These are phyloP conservation scores for Nyctibius grandis DNA, from an alignment of 2,797 vertebrate species.

Conservation along the genomic window DNA sequence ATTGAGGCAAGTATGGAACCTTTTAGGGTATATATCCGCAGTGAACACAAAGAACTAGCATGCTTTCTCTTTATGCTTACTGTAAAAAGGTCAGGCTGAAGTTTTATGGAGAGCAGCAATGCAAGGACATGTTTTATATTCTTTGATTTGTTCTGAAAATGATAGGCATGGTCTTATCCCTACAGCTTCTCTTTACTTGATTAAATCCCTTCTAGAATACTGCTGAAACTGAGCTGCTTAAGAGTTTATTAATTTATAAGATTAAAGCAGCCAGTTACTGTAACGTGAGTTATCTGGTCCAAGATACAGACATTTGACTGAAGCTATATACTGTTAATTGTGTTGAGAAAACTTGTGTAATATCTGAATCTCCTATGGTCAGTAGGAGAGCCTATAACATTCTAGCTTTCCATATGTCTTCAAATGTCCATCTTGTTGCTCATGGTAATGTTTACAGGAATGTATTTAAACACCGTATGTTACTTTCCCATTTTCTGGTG, in stretches of 20 bases:
- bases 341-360: neutral
- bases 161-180: neutral
- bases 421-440: neutral
- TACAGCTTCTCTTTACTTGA: neutral
- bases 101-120: neutral
- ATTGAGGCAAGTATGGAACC: conserved; percentile 73
- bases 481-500: neutral
- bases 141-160: neutral
- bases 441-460: neutral
- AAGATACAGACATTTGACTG: neutral
- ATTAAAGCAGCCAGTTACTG: neutral
- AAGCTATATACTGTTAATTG: neutral
- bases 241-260: neutral
- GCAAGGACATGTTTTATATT: neutral
- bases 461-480: neutral
- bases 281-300: neutral
- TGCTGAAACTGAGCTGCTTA: neutral
- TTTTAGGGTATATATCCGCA: neutral
- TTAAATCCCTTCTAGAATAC: neutral
- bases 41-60: neutral
- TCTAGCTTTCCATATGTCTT: neutral
- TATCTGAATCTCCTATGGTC: neutral
- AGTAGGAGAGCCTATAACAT: neutral
- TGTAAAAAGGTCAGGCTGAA: neutral
- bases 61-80: neutral